Conservation (phyloP, 2,888 invertebrate species). For the Quadroppia sp. region DNA sequence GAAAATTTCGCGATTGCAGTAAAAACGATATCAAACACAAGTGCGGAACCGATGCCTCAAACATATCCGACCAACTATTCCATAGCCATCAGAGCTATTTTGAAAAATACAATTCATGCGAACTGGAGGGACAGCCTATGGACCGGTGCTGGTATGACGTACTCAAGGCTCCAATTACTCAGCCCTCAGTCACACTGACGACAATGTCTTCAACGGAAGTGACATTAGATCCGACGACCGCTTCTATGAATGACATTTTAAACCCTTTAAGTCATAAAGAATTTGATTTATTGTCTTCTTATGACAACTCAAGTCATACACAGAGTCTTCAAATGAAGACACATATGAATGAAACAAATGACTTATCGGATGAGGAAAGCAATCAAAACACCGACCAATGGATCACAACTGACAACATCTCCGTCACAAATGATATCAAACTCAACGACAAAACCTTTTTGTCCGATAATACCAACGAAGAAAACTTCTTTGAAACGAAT, state of each 20-base stretch:
- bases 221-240: too few species aligned
- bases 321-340: not conserved
- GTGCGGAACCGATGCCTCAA: constrained; percentile 29
- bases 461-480: too few species aligned
- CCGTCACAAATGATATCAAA: too few species aligned
- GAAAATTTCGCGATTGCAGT: constrained; percentile 34
- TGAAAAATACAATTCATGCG: constrained; percentile 29
- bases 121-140: not conserved
- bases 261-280: too few species aligned
- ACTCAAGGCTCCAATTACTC: not conserved
- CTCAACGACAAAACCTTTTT: too few species aligned
- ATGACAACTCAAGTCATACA: not conserved
- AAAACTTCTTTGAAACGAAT: too few species aligned
- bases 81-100: constrained; percentile 38
- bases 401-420: too few species aligned
- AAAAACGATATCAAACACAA: constrained; percentile 3
- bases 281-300: not conserved
- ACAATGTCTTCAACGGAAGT: too few species aligned
- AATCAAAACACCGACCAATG: too few species aligned
- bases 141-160: constrained; percentile 38
- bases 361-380: not conserved
- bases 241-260: too few species aligned
- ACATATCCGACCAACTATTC: constrained; percentile 34
- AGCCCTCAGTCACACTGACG: not conserved
- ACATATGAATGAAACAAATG: not conserved